Base-by-base conservation (phyloP, 2,888 invertebrate species). In the Andrena bicolor region DNA sequence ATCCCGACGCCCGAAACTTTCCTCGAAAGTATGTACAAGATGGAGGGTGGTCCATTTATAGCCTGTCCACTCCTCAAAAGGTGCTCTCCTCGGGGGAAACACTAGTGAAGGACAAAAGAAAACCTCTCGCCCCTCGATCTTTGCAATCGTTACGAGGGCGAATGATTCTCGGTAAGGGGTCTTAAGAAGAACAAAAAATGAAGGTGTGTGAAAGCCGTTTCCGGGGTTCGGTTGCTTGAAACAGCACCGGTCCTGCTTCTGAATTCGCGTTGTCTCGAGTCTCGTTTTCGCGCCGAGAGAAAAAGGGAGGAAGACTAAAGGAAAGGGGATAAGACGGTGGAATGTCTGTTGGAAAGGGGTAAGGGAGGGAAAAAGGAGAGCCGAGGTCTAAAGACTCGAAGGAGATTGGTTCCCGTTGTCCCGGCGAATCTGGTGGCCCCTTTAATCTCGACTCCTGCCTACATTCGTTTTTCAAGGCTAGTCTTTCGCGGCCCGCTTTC, bases 371-470 rank as follows among this genome's bases (percentile, higher is more conserved):
- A 71, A 63, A 71, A 49, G 74, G 49, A 48, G n/a, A 49, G 49
- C 51, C 1, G 8, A 51, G 4, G 56, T 68, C 63, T 51, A 69
- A 73, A 81, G 72, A 69, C 74, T 49, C 26, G 65, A 49, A 58
- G 32, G 60, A 63, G 69, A 73, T 69, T 56, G 26, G 75, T 79
- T 68, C 78, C 74, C 83, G 78, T 80, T 81, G 83, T 81, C 86
- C 80, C 70, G 82, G 80, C 78, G 76, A 83, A 87, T 85, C 85
- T 82, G 83, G 87, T 80, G 82, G 82, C 76, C 84, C 83, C 86
- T 88, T 89, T 89, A 89, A 89, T 89, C 88, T 88, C 82, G 82
- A 89, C 78, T 77, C 83, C 75, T 81, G 77, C 71, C 76, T 51
- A 83, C 72, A 86, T 88, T 85, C 84, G 86, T 88, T 26, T 88